phyloP scores from a whole-genome alignment of 2,888 invertebrate species.

The Pyrocoelia pectoralis region DNA sequence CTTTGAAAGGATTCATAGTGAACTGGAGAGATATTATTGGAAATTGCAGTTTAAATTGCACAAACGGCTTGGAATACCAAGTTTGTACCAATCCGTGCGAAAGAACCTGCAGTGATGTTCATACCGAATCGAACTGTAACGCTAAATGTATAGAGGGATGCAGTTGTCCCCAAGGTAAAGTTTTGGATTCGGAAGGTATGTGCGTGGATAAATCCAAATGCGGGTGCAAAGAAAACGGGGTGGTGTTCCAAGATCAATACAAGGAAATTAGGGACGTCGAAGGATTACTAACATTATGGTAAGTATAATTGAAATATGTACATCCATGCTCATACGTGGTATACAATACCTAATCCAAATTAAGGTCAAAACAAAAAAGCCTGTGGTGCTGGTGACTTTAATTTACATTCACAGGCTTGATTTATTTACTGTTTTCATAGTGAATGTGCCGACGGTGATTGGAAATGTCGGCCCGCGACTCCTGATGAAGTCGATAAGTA shows the following conservation, averaged over 20 bases:
- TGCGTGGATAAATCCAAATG: conserved; percentile 82
- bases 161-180: conserved; percentile 83
- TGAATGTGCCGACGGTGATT: conserved; percentile 65
- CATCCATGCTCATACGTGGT: no score
- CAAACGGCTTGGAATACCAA: conserved; percentile 80
- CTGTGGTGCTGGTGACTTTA: no score
- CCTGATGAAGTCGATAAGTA: conserved; percentile 68
- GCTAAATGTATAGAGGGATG: conserved; percentile 87
- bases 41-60: conserved; percentile 83
- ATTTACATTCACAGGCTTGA: no score
- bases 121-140: conserved; percentile 62
- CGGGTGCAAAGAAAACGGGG: conserved; percentile 76
- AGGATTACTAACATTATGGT: conserved; percentile 66
- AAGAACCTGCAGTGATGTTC: conserved; percentile 74
- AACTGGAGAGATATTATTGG: conserved; percentile 80
- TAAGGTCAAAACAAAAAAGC: no score
- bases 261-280: conserved; percentile 78
- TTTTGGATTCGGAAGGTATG: conserved; percentile 73
- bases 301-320: no score
- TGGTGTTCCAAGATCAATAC: conserved; percentile 78
- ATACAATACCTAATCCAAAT: no score
- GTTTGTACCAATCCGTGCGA: conserved; percentile 87
- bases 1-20: conserved; percentile 72
- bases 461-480: conserved; percentile 76
- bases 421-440: neutral